phyloP scores from a whole-genome alignment of 1,140 invertebrate species.

The Periplaneta americana region DNA sequence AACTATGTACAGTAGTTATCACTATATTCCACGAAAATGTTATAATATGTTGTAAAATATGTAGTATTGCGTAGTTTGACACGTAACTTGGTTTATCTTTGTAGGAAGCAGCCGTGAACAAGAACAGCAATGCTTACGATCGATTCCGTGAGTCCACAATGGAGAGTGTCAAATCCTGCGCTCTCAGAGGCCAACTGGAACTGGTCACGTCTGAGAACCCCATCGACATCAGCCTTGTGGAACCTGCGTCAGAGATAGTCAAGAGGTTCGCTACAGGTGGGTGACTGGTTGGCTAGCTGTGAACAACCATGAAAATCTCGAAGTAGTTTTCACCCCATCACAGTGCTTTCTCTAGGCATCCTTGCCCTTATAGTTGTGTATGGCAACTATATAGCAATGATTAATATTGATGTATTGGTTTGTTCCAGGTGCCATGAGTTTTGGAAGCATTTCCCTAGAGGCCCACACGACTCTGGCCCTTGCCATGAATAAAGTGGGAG shows the following conservation, averaged over 20 bases:
- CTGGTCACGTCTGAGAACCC: constrained; percentile 68
- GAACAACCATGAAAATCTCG: too few species aligned
- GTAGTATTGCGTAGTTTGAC: too few species aligned
- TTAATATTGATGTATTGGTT: constrained; percentile 3
- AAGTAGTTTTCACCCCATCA: too few species aligned
- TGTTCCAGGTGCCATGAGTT: constrained; percentile 76
- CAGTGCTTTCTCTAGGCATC: too few species aligned
- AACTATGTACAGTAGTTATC: too few species aligned
- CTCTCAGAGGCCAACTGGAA: constrained; percentile 88
- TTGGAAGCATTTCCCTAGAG: constrained; percentile 90
- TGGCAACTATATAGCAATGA: too few species aligned
- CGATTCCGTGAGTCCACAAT: constrained; percentile 83
- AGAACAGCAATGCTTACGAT: constrained; percentile 79
- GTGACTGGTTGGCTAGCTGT: constrained; percentile 33
- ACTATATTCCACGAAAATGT: too few species aligned
- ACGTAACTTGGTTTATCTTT: not conserved
- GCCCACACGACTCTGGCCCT: constrained; percentile 91
- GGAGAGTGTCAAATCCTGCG: constrained; percentile 82
- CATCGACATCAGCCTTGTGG: constrained; percentile 83
- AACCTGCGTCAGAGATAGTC: constrained; percentile 90
- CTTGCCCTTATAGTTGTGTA: not conserved
- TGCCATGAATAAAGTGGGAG: constrained; percentile 89
- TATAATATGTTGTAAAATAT: too few species aligned
- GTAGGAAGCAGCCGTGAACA: constrained; percentile 73
- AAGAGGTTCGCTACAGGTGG: constrained; percentile 73